Evolutionary conservation across 2,797 vertebrate genomes (phyloP).

Genomic region (Sebastes kiyomatsui): DNA sequence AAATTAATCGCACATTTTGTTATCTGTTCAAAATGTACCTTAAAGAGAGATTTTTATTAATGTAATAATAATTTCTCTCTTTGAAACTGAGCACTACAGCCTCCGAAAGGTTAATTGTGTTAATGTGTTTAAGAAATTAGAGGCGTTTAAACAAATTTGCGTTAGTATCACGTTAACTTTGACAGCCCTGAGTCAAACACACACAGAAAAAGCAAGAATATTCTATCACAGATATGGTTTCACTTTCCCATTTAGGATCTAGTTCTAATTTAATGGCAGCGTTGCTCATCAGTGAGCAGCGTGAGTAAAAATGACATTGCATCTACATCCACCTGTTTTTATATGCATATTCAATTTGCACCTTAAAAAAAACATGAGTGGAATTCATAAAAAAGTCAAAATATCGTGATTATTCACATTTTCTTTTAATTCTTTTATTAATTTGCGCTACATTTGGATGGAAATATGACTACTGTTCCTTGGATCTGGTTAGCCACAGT

Average conservation of each 20-base stretch:
- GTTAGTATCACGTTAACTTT: too few species aligned
- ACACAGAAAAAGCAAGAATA: neutral
- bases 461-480: neutral
- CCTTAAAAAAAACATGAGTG: too few species aligned
- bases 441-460: neutral
- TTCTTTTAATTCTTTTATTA: neutral
- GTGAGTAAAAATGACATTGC: neutral
- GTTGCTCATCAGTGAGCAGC: neutral
- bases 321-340: neutral
- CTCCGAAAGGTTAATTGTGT: accelerated
- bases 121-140: too few species aligned
- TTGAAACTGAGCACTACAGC: too few species aligned
- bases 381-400: neutral
- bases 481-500: neutral
- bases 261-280: neutral
- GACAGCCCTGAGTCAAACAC: neutral
- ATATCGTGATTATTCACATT: neutral
- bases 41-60: too few species aligned
- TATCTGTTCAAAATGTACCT: too few species aligned
- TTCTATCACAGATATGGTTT: neutral
- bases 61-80: too few species aligned
- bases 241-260: neutral
- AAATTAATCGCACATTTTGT: accelerated
- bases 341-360: neutral
- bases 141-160: too few species aligned